Evolutionary conservation across 2,888 invertebrate species (phyloP), one percentile per base, ranked within the genome.

Genomic region (Hermodice carunculata): DNA sequence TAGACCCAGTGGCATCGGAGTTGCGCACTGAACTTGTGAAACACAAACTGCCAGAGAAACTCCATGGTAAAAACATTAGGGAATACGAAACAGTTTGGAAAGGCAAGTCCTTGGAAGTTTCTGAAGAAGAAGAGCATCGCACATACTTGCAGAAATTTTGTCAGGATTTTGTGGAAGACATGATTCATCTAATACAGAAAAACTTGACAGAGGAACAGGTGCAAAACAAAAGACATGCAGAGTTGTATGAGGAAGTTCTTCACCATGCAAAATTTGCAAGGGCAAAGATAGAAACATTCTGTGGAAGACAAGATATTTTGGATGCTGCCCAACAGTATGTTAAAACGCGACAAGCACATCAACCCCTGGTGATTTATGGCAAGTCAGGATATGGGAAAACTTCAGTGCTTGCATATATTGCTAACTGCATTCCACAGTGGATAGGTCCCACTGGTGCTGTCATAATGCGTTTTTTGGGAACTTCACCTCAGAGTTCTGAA

Each of bases 381-480:
- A 40, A n/a, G 14, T 74, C 74, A 3, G 74, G 74, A 14, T 61
- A 48, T 31, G 74, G 74, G 11, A 74, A 74, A 52, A 74, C 71
- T 11, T 52, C 67, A 3, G 19, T 74, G 28, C 24, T 75, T 63
- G 69, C 74, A 4, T 43, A 61, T 11, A 40, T 59, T 11, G 71
- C 61, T 1, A 43, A 52, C 40, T 22, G 29, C 11, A 22, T 67
- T 11, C 26, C 42, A 3, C n/a, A 54, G 8, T 67, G 67, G 70
- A 42, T 70, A 28, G 53, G 67, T 3, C 29, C 32, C 0, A 43
- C 67, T 11, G 62, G 54, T 37, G 53, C 72, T 17, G 48, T 67
- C 29, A 65, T 78, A 6, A 44, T 74, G 2, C 53, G 79, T n/a
- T 77, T 76, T 64, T 65, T 78, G 1, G 77, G 78, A 3, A 78